Base-by-base conservation (phyloP, 2,797 vertebrate species). In the Hipposideros larvatus region DNA sequence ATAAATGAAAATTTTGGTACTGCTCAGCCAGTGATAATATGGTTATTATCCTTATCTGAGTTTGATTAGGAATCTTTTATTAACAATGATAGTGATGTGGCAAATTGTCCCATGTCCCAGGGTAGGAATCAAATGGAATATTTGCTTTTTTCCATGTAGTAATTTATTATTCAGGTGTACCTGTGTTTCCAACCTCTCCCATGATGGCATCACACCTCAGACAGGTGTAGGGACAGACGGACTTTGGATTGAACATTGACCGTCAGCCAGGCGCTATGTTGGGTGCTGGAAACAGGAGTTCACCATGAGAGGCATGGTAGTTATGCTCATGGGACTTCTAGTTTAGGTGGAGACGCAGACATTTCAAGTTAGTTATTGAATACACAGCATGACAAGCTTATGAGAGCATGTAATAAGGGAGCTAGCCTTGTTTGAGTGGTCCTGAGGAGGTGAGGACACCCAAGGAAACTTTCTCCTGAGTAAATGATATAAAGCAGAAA, bases 401-500 rank as follows among this genome's bases (percentile, higher is more conserved):
- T 37, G 48, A 43, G 11, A 74, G 8, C 31, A 28, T n/a, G 31
- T 46, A 15, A 28, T 79, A 63, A 77, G 59, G 59, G 43, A 91
- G 43, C 3, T 71, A 59, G 26, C 1, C 11, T 75, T 93, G 43
- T 90, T 90, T 75, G 77, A 84, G 37, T 79, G 46, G 53, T 68
- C 21, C 26, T 63, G 57, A 57, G n/a, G 5, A 21, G 28, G 18
- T 28, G 14, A 93, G 16, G 63, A 1, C 14, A 63, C 16, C 16
- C 34, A 83, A 21, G 65, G 73, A 82, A 90, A 48, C 55, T 57
- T 84, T 71, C 31, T 88, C 34, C 18, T 57, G 19, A 19, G 31
- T 83, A 89, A 95, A 92, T 65, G 77, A 46, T 31, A 74, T 53
- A 18, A 75, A 84, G 51, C 46, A 59, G 37, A 71, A 84, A 92